phyloP scores from a whole-genome alignment of 2,113 vertebrate species.

The Pyrgilauda ruficollis region DNA sequence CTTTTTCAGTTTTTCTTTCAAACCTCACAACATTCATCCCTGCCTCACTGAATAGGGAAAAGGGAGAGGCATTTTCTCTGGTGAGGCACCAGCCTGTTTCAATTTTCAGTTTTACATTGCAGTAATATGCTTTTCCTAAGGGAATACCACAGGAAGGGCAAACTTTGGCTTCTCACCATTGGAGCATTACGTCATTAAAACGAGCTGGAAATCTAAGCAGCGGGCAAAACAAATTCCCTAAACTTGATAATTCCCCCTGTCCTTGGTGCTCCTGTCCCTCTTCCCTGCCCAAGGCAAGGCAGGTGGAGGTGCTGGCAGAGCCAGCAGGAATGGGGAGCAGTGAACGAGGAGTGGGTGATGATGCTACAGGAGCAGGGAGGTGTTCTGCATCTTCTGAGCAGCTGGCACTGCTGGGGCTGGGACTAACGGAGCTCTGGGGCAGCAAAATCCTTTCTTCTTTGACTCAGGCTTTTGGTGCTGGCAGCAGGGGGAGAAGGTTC shows the following conservation, averaged over 20 bases:
- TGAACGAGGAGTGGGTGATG: neutral
- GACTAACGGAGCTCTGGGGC: neutral
- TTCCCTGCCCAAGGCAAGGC: neutral
- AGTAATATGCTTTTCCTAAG: slow-evolving; percentile 9
- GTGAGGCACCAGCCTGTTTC: slow-evolving; percentile 47
- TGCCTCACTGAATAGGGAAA: neutral
- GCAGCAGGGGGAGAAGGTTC: neutral
- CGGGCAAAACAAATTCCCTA: neutral
- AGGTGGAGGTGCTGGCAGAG: neutral
- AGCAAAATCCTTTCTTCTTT: neutral
- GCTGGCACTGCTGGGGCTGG: neutral
- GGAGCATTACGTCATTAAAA: neutral
- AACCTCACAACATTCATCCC: slow-evolving; percentile 33
- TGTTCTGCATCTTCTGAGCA: neutral
- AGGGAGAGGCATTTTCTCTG: slow-evolving; percentile 40
- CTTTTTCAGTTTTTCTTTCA: slow-evolving; percentile 61
- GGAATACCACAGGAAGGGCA: slow-evolving; percentile 46
- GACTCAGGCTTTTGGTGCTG: neutral
- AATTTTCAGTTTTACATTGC: slow-evolving; percentile 23
- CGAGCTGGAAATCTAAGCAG: neutral
- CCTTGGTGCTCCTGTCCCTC: neutral
- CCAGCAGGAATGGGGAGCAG: accelerated
- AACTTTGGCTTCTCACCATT: slow-evolving; percentile 7
- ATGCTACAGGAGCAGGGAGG: neutral
- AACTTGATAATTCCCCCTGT: neutral